These are phyloP conservation scores for Drymodes brunneopygia DNA, from an alignment of 2,113 vertebrate species.

Conservation along the genomic window DNA sequence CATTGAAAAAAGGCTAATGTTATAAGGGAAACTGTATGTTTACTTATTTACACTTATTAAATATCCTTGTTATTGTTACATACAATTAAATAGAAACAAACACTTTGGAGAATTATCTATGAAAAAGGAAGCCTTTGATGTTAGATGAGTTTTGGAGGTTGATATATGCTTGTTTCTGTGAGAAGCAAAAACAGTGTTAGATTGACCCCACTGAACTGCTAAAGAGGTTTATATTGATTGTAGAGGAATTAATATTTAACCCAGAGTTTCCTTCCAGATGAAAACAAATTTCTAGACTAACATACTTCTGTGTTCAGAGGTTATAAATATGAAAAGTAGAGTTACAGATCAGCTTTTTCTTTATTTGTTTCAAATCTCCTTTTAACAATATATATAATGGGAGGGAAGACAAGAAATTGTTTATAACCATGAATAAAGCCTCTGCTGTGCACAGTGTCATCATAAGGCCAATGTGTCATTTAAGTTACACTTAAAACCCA, in stretches of 20 bases:
- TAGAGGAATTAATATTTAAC: conserved; percentile 1
- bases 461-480: background rate
- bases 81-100: conserved; percentile 39
- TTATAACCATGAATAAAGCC: background rate
- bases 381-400: background rate
- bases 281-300: conserved; percentile 51
- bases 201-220: background rate
- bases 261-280: conserved; percentile 47
- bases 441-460: background rate
- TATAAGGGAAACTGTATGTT: conserved; percentile 14
- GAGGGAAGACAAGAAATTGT: background rate
- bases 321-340: conserved; percentile 56
- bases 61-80: conserved; percentile 26
- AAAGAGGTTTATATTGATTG: background rate
- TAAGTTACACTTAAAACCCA: background rate
- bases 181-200: conserved; percentile 22
- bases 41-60: background rate
- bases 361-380: conserved; percentile 43
- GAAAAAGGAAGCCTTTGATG: conserved; percentile 60
- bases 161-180: conserved; percentile 40
- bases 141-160: conserved; percentile 44
- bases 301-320: conserved; percentile 30
- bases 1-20: conserved; percentile 29
- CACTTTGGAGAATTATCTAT: conserved; percentile 28
- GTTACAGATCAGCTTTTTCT: conserved; percentile 33